Percentiles rank a stretch among this genome's conserved stretches.
phyloP scores from a whole-genome alignment of 2,888 invertebrate species.

The Globia sparganii region DNA sequence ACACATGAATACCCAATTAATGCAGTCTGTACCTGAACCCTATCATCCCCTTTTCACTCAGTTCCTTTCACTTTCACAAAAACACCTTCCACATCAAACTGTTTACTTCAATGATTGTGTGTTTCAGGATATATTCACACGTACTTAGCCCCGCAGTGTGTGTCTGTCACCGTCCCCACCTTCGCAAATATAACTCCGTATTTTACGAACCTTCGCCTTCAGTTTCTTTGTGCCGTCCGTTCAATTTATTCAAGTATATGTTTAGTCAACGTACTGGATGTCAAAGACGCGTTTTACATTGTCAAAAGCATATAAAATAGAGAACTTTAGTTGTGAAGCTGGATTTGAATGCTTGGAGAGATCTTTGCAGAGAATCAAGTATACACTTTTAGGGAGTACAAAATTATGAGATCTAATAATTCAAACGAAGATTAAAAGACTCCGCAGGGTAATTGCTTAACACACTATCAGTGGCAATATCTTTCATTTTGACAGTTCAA shows the following conservation, averaged over 20 bases:
- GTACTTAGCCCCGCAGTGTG: conserved; percentile 4
- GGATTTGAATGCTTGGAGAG: conserved; percentile 35
- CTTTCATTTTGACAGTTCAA: too few species aligned
- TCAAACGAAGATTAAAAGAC: background rate
- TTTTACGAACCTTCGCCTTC: conserved; percentile 41
- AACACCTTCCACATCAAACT: conserved; percentile 38
- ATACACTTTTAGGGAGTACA: background rate
- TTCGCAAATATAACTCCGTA: conserved; percentile 56
- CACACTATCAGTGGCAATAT: too few species aligned
- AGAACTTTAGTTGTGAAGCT: conserved; percentile 42
- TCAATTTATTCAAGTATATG: conserved; percentile 65
- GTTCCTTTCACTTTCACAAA: conserved; percentile 15
- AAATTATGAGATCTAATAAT: conserved; percentile 1
- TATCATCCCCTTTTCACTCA: conserved; percentile 4
- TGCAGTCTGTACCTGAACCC: background rate
- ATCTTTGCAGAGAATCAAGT: conserved; percentile 21
- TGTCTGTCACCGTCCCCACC: conserved; percentile 47
- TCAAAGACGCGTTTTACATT: conserved; percentile 57
- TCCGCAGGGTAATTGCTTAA: too few species aligned
- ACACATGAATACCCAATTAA: conserved; percentile 12
- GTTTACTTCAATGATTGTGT: conserved; percentile 28
- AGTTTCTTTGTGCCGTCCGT: conserved; percentile 55
- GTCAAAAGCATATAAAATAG: conserved; percentile 43
- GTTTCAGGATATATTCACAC: conserved; percentile 44
- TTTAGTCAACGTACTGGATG: conserved; percentile 48